Conservation (phyloP, 1,140 invertebrate species). For the Drosophila parabipectinata region DNA sequence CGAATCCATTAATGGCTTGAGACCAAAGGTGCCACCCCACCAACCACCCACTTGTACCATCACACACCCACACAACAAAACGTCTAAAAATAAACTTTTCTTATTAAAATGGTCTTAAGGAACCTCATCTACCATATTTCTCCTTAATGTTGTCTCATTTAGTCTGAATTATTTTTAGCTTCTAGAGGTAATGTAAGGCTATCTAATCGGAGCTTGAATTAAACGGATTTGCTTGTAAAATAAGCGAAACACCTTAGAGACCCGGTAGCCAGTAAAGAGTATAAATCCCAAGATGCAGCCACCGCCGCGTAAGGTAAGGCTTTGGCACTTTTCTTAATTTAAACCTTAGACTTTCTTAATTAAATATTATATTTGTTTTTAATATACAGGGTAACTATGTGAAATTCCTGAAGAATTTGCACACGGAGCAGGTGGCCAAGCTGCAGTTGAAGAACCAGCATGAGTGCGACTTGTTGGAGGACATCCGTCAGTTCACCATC, state of each 20-base stretch:
- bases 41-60: conserved; percentile 8
- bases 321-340: too few relatives aligned
- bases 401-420: conserved; percentile 95
- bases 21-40: conserved; percentile 1
- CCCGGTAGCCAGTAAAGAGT: conserved; percentile 32
- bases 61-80: neutral
- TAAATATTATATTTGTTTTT: neutral
- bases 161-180: conserved; percentile 31
- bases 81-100: neutral
- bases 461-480: conserved; percentile 97
- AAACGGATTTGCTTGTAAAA: conserved; percentile 13
- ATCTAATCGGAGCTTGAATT: conserved; percentile 45
- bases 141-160: neutral
- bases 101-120: neutral
- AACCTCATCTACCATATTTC: neutral
- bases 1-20: conserved; percentile 49
- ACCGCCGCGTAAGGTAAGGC: conserved; percentile 83
- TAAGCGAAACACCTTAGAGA: conserved; percentile 26
- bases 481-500: conserved; percentile 95
- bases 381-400: conserved; percentile 91
- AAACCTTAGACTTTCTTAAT: neutral
- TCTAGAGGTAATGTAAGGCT: conserved; percentile 71
- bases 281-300: conserved; percentile 78
- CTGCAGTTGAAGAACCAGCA: conserved; percentile 97
- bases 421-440: conserved; percentile 96